Evolutionary conservation across 2,113 vertebrate species (phyloP).

Genomic region (Varanus salvator): DNA sequence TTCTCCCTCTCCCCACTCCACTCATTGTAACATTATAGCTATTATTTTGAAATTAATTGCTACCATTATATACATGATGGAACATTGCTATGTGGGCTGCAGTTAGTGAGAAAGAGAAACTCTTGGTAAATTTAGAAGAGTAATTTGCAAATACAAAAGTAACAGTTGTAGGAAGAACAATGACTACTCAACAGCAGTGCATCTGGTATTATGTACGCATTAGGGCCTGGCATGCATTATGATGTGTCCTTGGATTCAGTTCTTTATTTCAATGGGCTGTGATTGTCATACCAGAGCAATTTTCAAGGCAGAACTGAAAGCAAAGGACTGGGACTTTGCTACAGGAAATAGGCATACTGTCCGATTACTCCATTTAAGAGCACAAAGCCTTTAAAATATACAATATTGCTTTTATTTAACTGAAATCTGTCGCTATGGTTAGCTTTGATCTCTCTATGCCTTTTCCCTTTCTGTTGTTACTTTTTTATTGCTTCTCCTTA

Average conservation of each 20-base stretch:
- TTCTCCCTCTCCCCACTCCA: neutral
- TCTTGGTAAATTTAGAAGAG: neutral
- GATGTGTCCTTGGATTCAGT: neutral
- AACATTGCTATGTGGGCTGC: neutral
- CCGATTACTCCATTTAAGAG: neutral
- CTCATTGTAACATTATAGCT: neutral
- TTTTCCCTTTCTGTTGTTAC: neutral
- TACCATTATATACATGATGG: neutral
- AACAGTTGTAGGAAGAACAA: neutral
- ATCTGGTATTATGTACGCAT: neutral
- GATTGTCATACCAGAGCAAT: neutral
- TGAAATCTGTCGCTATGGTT: neutral
- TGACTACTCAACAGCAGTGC: neutral
- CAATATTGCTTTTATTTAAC: conserved; percentile 1
- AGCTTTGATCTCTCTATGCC: neutral
- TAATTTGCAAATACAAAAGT: neutral
- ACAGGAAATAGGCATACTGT: neutral
- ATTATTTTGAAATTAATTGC: neutral
- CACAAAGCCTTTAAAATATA: conserved; percentile 2
- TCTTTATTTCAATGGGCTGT: neutral
- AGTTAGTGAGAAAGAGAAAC: neutral
- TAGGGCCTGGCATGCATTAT: neutral
- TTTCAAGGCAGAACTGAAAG: neutral
- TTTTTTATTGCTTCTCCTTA: neutral
- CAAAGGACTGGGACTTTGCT: neutral